These are phyloP conservation scores for Thysanoteuthis rhombus DNA, from an alignment of 2,888 invertebrate species.

Conservation along the genomic window DNA sequence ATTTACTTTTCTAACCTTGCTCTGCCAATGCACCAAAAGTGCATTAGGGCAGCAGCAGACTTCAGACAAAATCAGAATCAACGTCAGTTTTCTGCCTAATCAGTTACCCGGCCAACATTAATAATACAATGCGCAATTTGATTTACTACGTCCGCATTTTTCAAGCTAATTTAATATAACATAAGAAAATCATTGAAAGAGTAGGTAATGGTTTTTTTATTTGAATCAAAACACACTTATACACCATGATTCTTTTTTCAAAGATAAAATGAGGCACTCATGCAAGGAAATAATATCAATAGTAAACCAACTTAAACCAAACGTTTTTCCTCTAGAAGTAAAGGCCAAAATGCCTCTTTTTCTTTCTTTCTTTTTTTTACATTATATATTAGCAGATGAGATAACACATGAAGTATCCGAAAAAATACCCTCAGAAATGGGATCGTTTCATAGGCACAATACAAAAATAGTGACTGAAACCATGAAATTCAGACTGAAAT, in stretches of 20 bases:
- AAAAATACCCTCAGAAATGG: no score
- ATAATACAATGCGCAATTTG: background rate
- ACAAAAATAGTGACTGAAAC: no score
- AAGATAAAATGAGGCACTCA: background rate
- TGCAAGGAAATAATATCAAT: background rate
- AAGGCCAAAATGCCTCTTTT: background rate
- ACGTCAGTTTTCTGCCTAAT: background rate
- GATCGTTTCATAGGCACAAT: no score
- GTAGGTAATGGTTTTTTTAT: background rate
- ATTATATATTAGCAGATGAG: no score
- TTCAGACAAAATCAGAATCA: constrained; percentile 12
- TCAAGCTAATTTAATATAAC: background rate
- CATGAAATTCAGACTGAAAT: no score
- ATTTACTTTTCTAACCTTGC: background rate
- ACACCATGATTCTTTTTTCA: no score
- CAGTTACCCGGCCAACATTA: background rate
- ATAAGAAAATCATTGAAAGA: background rate
- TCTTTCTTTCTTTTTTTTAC: background rate
- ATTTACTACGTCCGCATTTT: background rate
- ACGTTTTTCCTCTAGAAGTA: background rate
- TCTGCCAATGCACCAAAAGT: background rate
- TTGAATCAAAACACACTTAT: background rate
- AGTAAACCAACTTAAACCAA: background rate
- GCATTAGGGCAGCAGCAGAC: background rate
- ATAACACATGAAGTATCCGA: no score